phyloP scores from a whole-genome alignment of 2,113 vertebrate species.

The Montifringilla adamsi region DNA sequence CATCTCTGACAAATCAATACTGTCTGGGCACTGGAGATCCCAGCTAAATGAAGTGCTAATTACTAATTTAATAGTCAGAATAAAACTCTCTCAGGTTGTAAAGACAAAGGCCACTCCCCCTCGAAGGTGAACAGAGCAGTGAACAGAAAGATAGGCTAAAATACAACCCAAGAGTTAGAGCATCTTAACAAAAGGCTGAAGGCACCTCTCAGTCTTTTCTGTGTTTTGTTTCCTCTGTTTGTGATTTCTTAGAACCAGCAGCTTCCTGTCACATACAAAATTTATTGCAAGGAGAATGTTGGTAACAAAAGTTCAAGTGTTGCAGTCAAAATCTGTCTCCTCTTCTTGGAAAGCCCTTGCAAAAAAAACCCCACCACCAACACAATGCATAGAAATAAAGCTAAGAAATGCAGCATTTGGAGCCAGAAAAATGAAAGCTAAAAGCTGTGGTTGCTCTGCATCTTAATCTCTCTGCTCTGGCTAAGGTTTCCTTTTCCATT shows the following conservation, averaged over 20 bases:
- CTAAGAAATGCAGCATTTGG: neutral
- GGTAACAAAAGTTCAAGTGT: neutral
- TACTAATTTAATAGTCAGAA: slow-evolving; percentile 51
- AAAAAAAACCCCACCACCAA: neutral
- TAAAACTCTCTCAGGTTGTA: neutral
- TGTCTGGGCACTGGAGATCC: slow-evolving; percentile 1
- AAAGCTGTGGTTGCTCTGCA: slow-evolving; percentile 25
- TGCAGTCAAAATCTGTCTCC: neutral
- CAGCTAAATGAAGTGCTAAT: neutral
- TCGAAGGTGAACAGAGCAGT: neutral
- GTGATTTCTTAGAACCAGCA: neutral
- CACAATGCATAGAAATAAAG: neutral
- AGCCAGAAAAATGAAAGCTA: neutral
- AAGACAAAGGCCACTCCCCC: neutral
- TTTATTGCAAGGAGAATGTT: neutral
- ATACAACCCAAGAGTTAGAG: neutral
- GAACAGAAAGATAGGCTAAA: neutral
- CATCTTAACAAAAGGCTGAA: neutral
- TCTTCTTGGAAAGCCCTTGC: neutral
- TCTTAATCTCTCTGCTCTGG: neutral
- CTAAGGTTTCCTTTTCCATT: slow-evolving; percentile 46
- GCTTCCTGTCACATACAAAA: neutral
- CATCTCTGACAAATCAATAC: slow-evolving; percentile 31
- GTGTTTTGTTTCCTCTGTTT: neutral
- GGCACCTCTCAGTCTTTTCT: neutral